phyloP scores from a whole-genome alignment of 2,797 vertebrate species.

The Pangasius sanitwongsei region DNA sequence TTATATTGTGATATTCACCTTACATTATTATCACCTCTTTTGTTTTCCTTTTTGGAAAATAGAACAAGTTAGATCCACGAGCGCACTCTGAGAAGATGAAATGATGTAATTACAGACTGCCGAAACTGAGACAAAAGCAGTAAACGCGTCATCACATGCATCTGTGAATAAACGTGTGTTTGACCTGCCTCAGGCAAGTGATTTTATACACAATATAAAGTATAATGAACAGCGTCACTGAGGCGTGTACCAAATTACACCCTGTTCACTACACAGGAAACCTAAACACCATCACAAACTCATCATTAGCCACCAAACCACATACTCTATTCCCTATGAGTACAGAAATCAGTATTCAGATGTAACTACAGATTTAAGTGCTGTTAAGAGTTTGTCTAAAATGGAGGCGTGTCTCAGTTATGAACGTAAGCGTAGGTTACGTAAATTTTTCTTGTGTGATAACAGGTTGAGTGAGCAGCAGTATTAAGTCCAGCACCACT shows the following conservation, averaged over 20 bases:
- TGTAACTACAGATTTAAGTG: background rate
- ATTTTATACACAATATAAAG: background rate
- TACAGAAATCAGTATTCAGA: background rate
- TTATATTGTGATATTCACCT: background rate
- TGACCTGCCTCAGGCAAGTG: background rate
- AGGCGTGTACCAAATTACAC: no score
- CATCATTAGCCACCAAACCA: background rate
- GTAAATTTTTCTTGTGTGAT: no score
- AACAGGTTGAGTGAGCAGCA: no score
- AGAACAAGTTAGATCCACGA: background rate
- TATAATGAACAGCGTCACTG: background rate
- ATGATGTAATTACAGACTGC: no score
- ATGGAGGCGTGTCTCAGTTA: no score
- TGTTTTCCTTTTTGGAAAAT: background rate
- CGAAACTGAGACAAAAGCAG: background rate
- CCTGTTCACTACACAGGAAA: background rate
- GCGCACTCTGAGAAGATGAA: no score
- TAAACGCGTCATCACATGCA: background rate
- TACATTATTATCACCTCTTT: no score
- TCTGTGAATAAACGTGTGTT: no score
- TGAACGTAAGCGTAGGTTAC: no score
- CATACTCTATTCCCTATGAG: background rate
- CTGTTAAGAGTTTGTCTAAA: no score
- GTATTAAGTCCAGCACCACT: no score
- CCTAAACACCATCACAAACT: background rate